phyloP scores from a whole-genome alignment of 2,888 invertebrate species.

The Myathropa florea region DNA sequence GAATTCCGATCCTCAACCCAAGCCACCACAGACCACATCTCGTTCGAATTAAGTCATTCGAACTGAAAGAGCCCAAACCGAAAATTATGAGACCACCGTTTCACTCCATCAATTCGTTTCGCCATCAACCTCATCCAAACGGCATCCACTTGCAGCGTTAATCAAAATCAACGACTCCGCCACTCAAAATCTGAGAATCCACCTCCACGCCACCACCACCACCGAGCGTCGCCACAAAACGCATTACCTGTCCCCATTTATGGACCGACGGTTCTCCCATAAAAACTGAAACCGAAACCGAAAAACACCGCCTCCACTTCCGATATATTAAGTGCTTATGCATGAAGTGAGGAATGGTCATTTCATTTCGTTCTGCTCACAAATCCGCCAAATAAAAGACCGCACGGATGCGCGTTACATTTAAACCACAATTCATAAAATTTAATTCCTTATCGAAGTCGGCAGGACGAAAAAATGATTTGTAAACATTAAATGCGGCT shows the following conservation, averaged over 20 bases:
- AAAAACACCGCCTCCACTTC: background rate
- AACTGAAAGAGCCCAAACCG: background rate
- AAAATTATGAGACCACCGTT: background rate
- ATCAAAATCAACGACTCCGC: background rate
- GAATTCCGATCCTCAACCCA: no score
- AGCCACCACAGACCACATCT: no score
- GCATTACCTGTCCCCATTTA: background rate
- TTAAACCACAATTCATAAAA: slow-evolving; percentile 39
- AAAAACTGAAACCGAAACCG: background rate
- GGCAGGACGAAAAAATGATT: slow-evolving; percentile 31
- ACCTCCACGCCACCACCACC: no score
- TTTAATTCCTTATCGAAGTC: slow-evolving; percentile 39
- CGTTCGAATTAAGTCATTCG: background rate
- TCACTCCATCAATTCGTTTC: background rate
- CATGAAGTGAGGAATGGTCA: slow-evolving; percentile 4
- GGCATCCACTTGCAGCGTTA: background rate
- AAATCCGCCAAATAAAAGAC: background rate
- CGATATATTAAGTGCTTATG: slow-evolving; percentile 10
- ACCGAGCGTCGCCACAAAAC: background rate
- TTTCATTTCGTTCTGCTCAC: background rate
- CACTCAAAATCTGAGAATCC: background rate
- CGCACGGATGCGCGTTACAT: slow-evolving; percentile 4
- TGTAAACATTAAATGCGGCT: slow-evolving; percentile 38
- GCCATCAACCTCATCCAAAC: background rate
- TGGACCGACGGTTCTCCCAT: background rate